A percentile compares a stretch with the other conserved stretches of the same genome.
These are phyloP conservation scores for Philereme vetulata DNA, from an alignment of 2,888 invertebrate genomes.

Conservation along the genomic window DNA sequence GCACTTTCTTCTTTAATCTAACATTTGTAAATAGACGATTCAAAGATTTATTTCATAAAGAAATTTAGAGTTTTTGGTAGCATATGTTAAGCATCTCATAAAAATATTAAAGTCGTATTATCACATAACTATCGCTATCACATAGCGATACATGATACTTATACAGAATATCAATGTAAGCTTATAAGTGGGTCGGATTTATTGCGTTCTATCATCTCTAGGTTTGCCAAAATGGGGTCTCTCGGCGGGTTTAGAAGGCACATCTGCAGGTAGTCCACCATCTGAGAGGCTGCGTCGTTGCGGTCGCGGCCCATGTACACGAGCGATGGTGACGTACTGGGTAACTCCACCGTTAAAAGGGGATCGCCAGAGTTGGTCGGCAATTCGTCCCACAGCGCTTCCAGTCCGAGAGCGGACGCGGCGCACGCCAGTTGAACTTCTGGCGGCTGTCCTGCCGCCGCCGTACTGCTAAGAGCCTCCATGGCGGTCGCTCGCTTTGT, in stretches of 20 bases:
- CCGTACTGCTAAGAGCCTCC: slow-evolving; percentile 17
- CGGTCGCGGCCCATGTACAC: slow-evolving; percentile 11
- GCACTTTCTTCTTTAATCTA: no score
- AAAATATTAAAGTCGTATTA: no score
- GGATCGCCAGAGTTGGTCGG: neutral
- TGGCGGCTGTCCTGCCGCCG: neutral
- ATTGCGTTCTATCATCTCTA: neutral
- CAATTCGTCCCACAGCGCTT: slow-evolving; percentile 7
- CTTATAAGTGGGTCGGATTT: neutral
- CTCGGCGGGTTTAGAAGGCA: slow-evolving; percentile 1
- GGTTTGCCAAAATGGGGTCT: neutral
- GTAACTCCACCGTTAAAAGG: slow-evolving; percentile 8
- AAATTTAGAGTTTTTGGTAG: no score
- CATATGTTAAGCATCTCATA: no score
- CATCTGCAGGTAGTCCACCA: slow-evolving; percentile 9
- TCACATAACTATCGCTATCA: no score
- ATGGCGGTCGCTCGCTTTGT: slow-evolving; percentile 7
- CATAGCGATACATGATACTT: no score
- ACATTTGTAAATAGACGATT: no score
- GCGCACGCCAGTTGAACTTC: slow-evolving; percentile 18
- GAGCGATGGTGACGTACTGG: slow-evolving; percentile 5
- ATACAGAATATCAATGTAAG: neutral
- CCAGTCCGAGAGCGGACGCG: slow-evolving; percentile 13
- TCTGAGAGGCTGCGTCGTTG: slow-evolving; percentile 10
- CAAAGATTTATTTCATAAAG: no score